Base-by-base conservation (phyloP, 2,113 vertebrate genomes). In the Taxidea taxus region DNA sequence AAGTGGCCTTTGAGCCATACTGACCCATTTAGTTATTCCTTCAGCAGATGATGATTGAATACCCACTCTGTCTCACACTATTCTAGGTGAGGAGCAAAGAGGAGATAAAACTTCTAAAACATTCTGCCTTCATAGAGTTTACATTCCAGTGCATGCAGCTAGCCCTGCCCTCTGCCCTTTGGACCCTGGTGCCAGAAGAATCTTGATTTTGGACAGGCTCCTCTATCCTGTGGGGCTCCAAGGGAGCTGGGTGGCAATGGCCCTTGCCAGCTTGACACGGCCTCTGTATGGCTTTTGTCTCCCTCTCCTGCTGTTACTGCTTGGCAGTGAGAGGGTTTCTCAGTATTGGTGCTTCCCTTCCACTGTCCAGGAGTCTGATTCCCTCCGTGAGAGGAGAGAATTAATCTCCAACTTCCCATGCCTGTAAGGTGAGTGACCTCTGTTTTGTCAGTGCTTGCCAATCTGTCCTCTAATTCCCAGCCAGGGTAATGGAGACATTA, bases 321-420 rank as follows among this genome's bases (percentile, higher is more conserved):
- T 87, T 86, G 96, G 95, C 87, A 95, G 34, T 95, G 96, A 97
- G 97, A 97, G 97, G 90, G 96, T 97, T 95, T 95, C 90, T 97
- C 68, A 42, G 4, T 96, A 97, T 97, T 80, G 86, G 77, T 51
- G 23, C 60, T 91, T 96, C 62, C 87, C 87, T 96, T 81, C 68
- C 94, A 90, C 54, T 86, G 21, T 95, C 84, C 51, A 85, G 89
- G 96, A 85, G 78, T 86, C 97, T 96, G 97, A 93, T 97, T 97
- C 87, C 97, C 60, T 93, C 78, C 83, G 18, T 97, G 86, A 96
- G 96, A 80, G 95, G 77, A 97, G 90, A 91, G 96, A 98, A 98
- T 98, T 98, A 97, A 98, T 98, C 97, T 97, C 93, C 80, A 84
- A 16, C 95, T 97, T 97, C 90, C 90, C 88, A 34, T 23, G 37